Conservation (phyloP, 2,888 invertebrate species). For the Aspidiotus rigidus region DNA sequence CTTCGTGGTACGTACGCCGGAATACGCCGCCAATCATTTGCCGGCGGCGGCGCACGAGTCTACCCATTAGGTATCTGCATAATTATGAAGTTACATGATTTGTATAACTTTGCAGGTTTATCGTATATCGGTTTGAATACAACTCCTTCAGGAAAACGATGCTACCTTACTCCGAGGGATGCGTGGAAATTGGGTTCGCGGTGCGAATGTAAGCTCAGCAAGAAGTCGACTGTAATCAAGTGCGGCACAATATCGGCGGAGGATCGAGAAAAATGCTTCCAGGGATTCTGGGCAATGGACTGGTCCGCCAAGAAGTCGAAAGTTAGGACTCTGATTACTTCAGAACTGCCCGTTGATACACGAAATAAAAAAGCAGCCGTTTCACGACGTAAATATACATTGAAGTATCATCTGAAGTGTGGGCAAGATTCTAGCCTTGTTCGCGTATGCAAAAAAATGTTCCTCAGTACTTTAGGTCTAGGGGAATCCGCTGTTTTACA, state of each 20-base stretch:
- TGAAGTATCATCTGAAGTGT: neutral
- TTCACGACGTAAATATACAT: neutral
- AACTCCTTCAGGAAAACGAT: no score
- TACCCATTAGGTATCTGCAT: no score
- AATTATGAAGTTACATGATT: no score
- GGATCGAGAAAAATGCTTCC: neutral
- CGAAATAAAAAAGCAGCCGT: neutral
- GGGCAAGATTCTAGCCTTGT: neutral
- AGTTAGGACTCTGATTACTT: neutral
- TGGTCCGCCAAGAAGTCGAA: neutral
- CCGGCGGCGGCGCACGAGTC: no score
- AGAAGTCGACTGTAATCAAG: no score
- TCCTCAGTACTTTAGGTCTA: neutral
- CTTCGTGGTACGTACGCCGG: no score
- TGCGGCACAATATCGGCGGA: neutral
- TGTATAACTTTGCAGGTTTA: no score
- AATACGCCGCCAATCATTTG: no score
- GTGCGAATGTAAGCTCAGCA: no score
- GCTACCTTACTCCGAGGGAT: no score
- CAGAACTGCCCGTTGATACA: neutral
- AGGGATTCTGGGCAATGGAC: neutral
- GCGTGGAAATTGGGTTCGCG: no score
- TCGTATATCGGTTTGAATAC: no score
- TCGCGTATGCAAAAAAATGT: neutral
- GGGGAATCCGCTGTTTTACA: neutral